Evolutionary conservation across 2,797 vertebrate genomes (phyloP).

Genomic region (Sphaeramia orbicularis): DNA sequence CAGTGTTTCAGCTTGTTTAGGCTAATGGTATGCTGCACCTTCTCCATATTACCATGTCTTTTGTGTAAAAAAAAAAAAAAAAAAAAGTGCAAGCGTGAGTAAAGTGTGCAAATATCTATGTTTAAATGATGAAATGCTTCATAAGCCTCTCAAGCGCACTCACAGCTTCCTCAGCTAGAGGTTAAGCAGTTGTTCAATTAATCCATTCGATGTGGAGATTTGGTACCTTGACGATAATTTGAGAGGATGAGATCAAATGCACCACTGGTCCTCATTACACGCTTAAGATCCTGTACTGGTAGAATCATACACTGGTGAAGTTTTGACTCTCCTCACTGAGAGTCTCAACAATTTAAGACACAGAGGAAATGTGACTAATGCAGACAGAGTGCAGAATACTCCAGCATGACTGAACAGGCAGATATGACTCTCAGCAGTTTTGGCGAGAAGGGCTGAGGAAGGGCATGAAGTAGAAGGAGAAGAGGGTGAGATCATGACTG

Average conservation of each 20-base stretch:
- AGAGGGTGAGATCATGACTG: conserved; percentile 14
- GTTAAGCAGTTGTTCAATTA: conserved; percentile 49
- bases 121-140: conserved; percentile 27
- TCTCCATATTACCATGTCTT: conserved; percentile 1
- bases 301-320: conserved; percentile 14
- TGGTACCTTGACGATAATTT: conserved; percentile 18
- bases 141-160: conserved; percentile 21
- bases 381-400: conserved; percentile 46
- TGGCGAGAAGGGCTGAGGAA: conserved; percentile 27
- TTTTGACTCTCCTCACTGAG: conserved; percentile 1
- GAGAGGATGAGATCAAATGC: conserved; percentile 38
- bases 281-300: conserved; percentile 11
- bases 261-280: conserved; percentile 32
- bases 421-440: conserved; percentile 41
- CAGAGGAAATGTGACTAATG: conserved; percentile 43
- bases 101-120: conserved; percentile 18
- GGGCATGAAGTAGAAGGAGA: conserved; percentile 23
- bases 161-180: conserved; percentile 10
- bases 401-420: conserved; percentile 46
- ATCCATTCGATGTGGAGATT: conserved; percentile 26
- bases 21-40: conserved; percentile 1
- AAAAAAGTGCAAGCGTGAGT: not conserved
- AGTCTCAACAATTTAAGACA: conserved; percentile 38
- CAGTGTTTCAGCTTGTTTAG: conserved; percentile 1
- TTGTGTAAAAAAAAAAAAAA: no score